Evolutionary conservation across 2,888 invertebrate species (phyloP), one percentile per base, ranked within the genome.

Genomic region (Yponomeuta cagnagella): DNA sequence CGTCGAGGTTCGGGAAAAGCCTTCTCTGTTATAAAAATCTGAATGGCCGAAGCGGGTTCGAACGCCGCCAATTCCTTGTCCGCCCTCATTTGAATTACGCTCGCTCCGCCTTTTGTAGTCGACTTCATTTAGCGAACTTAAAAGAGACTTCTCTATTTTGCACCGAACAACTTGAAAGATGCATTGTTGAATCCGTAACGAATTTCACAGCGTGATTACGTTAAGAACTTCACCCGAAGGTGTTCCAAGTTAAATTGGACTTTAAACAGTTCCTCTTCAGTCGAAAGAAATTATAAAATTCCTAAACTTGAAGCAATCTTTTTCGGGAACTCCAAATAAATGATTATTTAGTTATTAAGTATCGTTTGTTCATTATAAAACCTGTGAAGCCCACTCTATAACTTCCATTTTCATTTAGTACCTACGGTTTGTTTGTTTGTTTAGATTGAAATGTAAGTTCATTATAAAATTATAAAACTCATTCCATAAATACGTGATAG

Each of bases 101-200:
- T 81, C 78, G 78, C 81, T 82, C 85, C 82, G 89, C 84, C 91
- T 90, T 91, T 92, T 91, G 90, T 91, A 89, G 87, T 89, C 90
- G 81, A 86, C 88, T 90, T 90, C 90, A 90, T 92, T 92, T 90
- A 89, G 85, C 83, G 85, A 90, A 90, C 87, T 89, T 89, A 85
- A 43, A 87, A 83, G 81, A 80, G 78, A 84, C 82, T 87, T 85
- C 87, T 91, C 89, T 88, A 86, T 89, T 90, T 90, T 81, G 78
- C 76, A 73, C 82, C 83, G 82, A 85, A 84, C 87, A 86, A 89
- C 85, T 89, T 89, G 86, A 89, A 84, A 86, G 89, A 85, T 89
- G 89, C 91, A 91, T 91, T 91, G 92, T 92, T 90, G 85, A 89
- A 90, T 87, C 84, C 81, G 88, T 89, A 89, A 90, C 90, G 90